These are phyloP conservation scores for Ichneumoninae sp. DNA, from an alignment of 2,888 invertebrate species.

Conservation along the genomic window DNA sequence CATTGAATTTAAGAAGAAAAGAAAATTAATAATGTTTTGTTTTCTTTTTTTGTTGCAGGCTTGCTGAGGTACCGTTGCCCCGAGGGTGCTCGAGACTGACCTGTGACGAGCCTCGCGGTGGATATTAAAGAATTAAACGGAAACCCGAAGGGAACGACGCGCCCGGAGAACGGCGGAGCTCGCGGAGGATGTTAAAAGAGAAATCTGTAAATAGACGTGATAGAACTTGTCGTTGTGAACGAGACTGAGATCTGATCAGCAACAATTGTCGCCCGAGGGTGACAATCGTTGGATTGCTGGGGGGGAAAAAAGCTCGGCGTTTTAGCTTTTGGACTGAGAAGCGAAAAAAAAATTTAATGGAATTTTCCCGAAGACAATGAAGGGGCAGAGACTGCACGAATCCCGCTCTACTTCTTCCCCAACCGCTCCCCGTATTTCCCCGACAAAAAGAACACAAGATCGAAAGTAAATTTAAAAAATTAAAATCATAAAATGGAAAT, in stretches of 20 bases:
- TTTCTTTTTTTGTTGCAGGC: slow-evolving; percentile 72
- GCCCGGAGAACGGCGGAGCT: background rate
- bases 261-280: background rate
- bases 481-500: background rate
- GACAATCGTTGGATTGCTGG: slow-evolving; percentile 6
- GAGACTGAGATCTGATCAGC: slow-evolving; percentile 5
- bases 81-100: slow-evolving; percentile 76
- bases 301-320: background rate
- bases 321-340: background rate
- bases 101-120: slow-evolving; percentile 71
- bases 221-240: slow-evolving; percentile 16
- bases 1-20: background rate
- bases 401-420: slow-evolving; percentile 6
- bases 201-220: slow-evolving; percentile 58
- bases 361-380: slow-evolving; percentile 11
- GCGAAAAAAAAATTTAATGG: background rate
- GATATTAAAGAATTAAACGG: slow-evolving; percentile 49
- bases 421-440: slow-evolving; percentile 19
- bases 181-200: background rate
- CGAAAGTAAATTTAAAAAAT: background rate
- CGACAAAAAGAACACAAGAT: slow-evolving; percentile 13
- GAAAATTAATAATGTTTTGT: background rate
- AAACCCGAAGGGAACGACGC: slow-evolving; percentile 28
- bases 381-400: background rate
- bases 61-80: slow-evolving; percentile 77